Evolutionary conservation across 1,140 invertebrate species (phyloP).

Genomic region (Drosophila navojoa): DNA sequence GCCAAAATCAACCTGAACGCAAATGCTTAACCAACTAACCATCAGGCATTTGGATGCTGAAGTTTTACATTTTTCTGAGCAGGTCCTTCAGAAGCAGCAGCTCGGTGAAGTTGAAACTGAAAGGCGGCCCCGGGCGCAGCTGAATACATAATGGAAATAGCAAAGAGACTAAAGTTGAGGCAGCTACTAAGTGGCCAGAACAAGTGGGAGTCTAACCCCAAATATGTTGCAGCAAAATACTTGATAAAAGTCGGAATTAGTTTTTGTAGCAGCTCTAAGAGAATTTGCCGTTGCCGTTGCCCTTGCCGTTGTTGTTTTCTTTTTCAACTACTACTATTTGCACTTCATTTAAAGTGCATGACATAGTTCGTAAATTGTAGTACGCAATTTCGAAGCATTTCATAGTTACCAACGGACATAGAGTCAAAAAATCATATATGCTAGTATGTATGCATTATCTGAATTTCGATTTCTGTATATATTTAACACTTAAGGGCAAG

Average conservation of each 20-base stretch:
- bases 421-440: conserved; percentile 33
- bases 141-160: conserved; percentile 41
- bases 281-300: conserved; percentile 9
- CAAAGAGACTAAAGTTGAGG: conserved; percentile 26
- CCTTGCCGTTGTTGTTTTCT: conserved; percentile 11
- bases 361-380: conserved; percentile 43
- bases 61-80: conserved; percentile 56
- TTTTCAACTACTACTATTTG: conserved; percentile 27
- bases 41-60: conserved; percentile 44
- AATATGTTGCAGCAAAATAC: conserved; percentile 63
- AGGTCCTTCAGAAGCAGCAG: conserved; percentile 24
- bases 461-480: too few species aligned
- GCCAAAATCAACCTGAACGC: neutral
- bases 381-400: conserved; percentile 27
- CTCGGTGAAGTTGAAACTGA: neutral
- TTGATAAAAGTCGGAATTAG: conserved; percentile 67
- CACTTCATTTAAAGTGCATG: conserved; percentile 45
- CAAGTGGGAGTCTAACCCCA: conserved; percentile 18
- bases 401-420: conserved; percentile 41
- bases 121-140: conserved; percentile 10
- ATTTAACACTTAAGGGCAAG: too few species aligned
- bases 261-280: conserved; percentile 50
- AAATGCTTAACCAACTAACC: conserved; percentile 16
- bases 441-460: too few species aligned
- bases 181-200: neutral